Evolutionary conservation across 2,888 invertebrate genomes (phyloP).

Genomic region (Argyresthia albistria): DNA sequence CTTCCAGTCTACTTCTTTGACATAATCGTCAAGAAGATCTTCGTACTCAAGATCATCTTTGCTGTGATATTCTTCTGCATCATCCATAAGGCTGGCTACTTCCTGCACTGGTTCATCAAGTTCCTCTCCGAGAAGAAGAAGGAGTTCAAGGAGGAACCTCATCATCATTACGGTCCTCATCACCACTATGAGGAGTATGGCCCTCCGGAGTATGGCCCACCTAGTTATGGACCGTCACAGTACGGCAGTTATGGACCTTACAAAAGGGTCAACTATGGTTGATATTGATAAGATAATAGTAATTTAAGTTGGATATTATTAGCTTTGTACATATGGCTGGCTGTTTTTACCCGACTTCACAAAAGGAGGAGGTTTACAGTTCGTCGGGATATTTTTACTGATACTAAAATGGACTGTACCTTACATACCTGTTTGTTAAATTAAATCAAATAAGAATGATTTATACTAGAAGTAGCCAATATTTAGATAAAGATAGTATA

Average conservation of each 20-base stretch:
- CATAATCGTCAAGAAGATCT: constrained; percentile 52
- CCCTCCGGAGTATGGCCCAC: constrained; percentile 9
- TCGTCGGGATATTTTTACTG: too few relatives aligned
- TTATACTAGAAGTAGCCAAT: too few relatives aligned
- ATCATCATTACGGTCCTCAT: constrained; percentile 18
- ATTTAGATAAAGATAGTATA: too few relatives aligned
- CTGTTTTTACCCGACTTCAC: too few relatives aligned
- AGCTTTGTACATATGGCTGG: too few relatives aligned
- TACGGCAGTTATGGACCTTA: constrained; percentile 7
- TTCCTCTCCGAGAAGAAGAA: constrained; percentile 53
- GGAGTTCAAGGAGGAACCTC: constrained; percentile 24
- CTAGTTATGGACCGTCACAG: constrained; percentile 1
- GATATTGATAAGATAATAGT: background rate
- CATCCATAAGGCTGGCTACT: constrained; percentile 60
- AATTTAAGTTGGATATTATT: too few relatives aligned
- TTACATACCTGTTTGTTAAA: too few relatives aligned
- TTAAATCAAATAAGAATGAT: too few relatives aligned
- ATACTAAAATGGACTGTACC: too few relatives aligned
- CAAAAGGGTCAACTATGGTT: background rate
- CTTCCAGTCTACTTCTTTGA: constrained; percentile 56
- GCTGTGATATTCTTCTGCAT: constrained; percentile 56
- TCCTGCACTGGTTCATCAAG: constrained; percentile 53
- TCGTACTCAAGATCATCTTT: constrained; percentile 52
- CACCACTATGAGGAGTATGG: constrained; percentile 26
- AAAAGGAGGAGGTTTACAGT: too few relatives aligned